Evolutionary conservation across 2,113 vertebrate genomes (phyloP).

Genomic region (Mobula birostris): DNA sequence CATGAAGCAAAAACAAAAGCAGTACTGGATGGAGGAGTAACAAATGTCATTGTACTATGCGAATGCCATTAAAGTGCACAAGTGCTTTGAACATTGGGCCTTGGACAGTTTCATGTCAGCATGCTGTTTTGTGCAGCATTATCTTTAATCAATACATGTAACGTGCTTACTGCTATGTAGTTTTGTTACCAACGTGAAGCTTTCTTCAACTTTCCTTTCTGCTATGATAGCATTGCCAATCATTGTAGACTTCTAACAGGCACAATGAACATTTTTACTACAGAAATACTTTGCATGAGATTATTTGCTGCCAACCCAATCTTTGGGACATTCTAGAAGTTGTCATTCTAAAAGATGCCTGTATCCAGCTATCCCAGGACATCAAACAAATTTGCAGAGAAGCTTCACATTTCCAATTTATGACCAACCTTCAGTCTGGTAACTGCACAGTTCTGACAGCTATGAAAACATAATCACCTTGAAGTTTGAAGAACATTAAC

Average conservation of each 20-base stretch:
- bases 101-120: not conserved
- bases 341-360: not conserved
- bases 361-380: not conserved
- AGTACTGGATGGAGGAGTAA: not conserved
- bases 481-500: not conserved
- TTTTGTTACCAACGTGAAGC: not conserved
- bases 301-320: not conserved
- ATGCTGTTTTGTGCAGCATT: not conserved
- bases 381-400: not conserved
- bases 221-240: not conserved
- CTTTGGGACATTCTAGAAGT: not conserved
- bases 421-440: not conserved
- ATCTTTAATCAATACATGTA: not conserved
- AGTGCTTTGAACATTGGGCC: not conserved
- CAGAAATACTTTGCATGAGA: not conserved
- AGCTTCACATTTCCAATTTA: slow-evolving; percentile 4
- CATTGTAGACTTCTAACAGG: not conserved
- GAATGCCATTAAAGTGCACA: not conserved
- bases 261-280: not conserved
- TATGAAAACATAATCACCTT: not conserved
- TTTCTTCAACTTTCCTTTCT: not conserved
- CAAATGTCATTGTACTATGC: not conserved
- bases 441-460: not conserved
- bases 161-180: not conserved
- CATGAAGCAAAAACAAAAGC: not conserved